phyloP scores from a whole-genome alignment of 2,888 invertebrate species.

The Melolontha melolontha region DNA sequence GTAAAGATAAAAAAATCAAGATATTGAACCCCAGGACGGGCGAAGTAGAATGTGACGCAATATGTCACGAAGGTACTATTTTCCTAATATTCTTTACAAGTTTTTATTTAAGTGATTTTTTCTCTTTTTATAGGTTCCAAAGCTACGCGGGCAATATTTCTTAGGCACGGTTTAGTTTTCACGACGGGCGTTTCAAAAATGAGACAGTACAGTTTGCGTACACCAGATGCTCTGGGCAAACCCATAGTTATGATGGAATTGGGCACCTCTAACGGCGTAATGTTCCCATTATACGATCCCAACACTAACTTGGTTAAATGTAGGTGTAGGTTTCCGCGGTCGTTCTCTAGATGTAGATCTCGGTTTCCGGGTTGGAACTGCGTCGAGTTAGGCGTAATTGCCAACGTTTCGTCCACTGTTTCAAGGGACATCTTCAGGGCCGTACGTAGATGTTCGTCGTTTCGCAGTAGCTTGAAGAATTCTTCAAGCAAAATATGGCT shows the following conservation, averaged over 20 bases:
- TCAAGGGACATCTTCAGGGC: no score
- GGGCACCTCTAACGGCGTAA: conserved; percentile 95
- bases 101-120: no score
- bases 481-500: no score
- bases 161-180: conserved; percentile 91
- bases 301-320: conserved; percentile 95
- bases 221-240: conserved; percentile 86
- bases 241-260: conserved; percentile 94
- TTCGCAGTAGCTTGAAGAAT: no score
- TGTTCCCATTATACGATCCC: conserved; percentile 96
- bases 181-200: conserved; percentile 97
- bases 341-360: no score
- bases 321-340: no score
- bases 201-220: conserved; percentile 95
- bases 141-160: conserved; percentile 90
- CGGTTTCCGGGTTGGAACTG: no score
- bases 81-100: neutral
- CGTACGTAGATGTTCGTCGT: no score
- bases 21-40: conserved; percentile 93
- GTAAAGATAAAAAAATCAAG: conserved; percentile 95
- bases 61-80: conserved; percentile 83
- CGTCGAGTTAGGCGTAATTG: no score
- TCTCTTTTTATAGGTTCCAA: conserved; percentile 73
- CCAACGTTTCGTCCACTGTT: no score
- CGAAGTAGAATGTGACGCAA: conserved; percentile 84